These are phyloP conservation scores for Amphipyra tragopoginis DNA, from an alignment of 2,888 invertebrate genomes.

Conservation along the genomic window DNA sequence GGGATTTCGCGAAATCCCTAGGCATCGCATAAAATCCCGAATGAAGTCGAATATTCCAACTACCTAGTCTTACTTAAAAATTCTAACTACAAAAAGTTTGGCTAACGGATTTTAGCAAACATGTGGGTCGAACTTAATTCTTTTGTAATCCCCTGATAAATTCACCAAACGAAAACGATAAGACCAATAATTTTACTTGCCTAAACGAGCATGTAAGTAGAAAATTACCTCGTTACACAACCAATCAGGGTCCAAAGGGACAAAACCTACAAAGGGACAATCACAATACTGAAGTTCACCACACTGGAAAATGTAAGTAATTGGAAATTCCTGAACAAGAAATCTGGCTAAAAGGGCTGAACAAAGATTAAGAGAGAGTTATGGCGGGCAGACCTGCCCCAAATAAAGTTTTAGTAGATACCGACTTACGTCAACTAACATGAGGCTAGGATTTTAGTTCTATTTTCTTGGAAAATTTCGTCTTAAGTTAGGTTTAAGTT, in stretches of 20 bases:
- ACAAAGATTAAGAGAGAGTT: conserved; percentile 32
- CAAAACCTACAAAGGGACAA: neutral
- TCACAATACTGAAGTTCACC: conserved; percentile 2
- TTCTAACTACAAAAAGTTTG: too few relatives aligned
- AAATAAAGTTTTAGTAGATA: conserved; percentile 43
- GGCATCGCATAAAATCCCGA: too few relatives aligned
- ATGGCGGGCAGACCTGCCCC: conserved; percentile 12
- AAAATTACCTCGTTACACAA: neutral
- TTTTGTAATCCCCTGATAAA: too few relatives aligned
- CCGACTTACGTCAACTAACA: conserved; percentile 1
- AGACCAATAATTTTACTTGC: neutral
- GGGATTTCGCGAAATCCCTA: too few relatives aligned
- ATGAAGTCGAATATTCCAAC: too few relatives aligned
- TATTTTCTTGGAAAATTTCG: conserved; percentile 2
- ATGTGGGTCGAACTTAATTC: too few relatives aligned
- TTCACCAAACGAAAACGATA: neutral
- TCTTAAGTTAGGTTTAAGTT: conserved; percentile 7
- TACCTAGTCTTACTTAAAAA: too few relatives aligned
- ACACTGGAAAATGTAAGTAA: conserved; percentile 14
- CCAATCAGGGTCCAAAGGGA: neutral
- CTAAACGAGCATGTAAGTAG: neutral
- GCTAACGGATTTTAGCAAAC: too few relatives aligned
- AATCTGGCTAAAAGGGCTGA: conserved; percentile 1
- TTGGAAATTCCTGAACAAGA: conserved; percentile 27
- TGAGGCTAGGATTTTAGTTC: conserved; percentile 6